Evolutionary conservation across 2,113 vertebrate species (phyloP), one percentile per base, ranked within the genome.

Genomic region (Nansenia antarctica): DNA sequence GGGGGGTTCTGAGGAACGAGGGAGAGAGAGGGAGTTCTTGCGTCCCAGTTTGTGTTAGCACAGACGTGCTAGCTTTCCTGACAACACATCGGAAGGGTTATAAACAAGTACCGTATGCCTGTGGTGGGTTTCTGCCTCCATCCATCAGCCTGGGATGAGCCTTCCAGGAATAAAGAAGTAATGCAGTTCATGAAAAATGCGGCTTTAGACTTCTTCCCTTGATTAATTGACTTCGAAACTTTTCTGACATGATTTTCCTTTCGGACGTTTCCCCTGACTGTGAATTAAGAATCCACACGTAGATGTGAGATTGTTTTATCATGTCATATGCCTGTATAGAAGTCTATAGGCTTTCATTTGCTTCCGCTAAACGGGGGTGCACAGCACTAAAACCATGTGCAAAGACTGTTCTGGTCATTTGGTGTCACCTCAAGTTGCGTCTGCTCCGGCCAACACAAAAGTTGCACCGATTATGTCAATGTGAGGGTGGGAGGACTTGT

Each of bases 81-180:
- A 82, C 57, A 35, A 59, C 49, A 31, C 67, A 62, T 77, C 84
- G 68, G 67, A 72, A 55, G 65, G 42, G 74, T 63, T 37, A 69
- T 83, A 80, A 86, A 87, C 83, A 87, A 86, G 73, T 73, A 69
- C 42, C 62, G 27, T n/a, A 5, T 49, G n/a, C n/a, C 39, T 78
- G 14, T 22, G 80, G 79, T 79, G 77, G 73, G 27, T 85, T 76
- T 65, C 39, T 69, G 47, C 62, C 53, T 54, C 73, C 80, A 87
- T 89, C 77, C 77, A 81, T 39, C 67, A 66, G 76, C 72, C 35
- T 69, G 1, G 5, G 66, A 74, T 39, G 14, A 68, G 65, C 79
- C 27, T 52, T 34, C 18, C 57, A 49, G 67, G 62, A 71, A 57
- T 70, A 66, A 12, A 5, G 15, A 32, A 35, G 15, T 20, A 37